phyloP scores from a whole-genome alignment of 2,888 invertebrate genomes.

The Machimus rusticus region DNA sequence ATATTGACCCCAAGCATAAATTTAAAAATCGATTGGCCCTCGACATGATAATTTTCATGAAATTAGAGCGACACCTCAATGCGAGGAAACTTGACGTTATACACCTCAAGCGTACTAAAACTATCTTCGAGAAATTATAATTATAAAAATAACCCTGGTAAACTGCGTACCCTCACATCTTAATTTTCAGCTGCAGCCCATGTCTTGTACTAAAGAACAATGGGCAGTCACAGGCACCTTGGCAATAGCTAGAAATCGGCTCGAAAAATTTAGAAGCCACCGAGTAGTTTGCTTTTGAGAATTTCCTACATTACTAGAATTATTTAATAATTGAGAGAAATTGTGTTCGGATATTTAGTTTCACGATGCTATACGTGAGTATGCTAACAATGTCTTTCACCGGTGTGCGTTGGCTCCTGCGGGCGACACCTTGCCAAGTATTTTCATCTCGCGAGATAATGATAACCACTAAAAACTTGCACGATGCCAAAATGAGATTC shows the following conservation, averaged over 20 bases:
- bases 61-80: not conserved
- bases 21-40: not conserved
- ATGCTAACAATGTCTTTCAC: not conserved
- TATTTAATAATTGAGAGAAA: conserved; percentile 32
- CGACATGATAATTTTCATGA: not conserved
- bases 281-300: not conserved
- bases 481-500: not conserved
- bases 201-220: not conserved
- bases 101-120: not conserved
- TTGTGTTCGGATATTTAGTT: not conserved
- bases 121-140: not conserved
- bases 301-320: conserved; percentile 7
- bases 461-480: conserved; percentile 1
- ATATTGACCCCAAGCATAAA: not conserved
- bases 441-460: conserved; percentile 23
- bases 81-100: not conserved
- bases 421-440: conserved; percentile 4
- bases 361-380: not conserved
- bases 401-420: not conserved
- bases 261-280: not conserved
- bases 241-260: not conserved
- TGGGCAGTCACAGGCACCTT: not conserved
- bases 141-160: not conserved
- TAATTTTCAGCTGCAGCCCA: not conserved
- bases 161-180: not conserved